Base-by-base conservation (phyloP, 2,888 invertebrate species). In the Eupithecia vulgata region DNA sequence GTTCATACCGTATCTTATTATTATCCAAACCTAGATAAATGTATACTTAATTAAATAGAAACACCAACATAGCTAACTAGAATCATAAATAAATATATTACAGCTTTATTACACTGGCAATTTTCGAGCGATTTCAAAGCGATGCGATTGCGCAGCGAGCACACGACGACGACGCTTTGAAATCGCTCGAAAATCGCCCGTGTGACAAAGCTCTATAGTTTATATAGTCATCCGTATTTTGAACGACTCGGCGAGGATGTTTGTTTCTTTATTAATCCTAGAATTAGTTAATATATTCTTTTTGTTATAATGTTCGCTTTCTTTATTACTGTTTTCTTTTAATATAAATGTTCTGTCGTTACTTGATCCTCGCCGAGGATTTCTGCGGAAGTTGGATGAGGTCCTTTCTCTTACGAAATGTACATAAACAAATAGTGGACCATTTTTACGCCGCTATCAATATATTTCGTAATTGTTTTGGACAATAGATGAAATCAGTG, bases 61-160 rank as follows among this genome's bases (percentile, higher is more conserved):
- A 94, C 94, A 94, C 94, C 94, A 94, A 93, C 90, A 90, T 94
- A 94, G 92, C 85, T 82, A 90, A 87, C 88, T 94, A 93, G 92
- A 88, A 87, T 89, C 88, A 91, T 91, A 84, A 84, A 65, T 65
- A 40, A 86, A 88, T 86, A 85, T 88, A 88, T 87, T 88, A 86
- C 37, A 37, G 37, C 30, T 4, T 30, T 30, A 30, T 30, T 30
- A 30, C 30, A 30, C 30, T 30, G 30, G 30, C 30, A 4, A 30
- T 30, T 30, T 30, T 1, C 30, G 30, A 30, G 30, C 30, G 30
- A 30, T 30, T 30, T 30, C 30, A 30, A 30, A 30, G 30, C 30
- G 30, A 30, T 30, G 30, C 30, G 30, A 3, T 30, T 30, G 30
- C 30, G 30, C 30, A 30, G 30, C 30, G 30, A 30, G 30, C 30